Conservation (phyloP, 2,797 vertebrate species). For the Microchirus variegatus region DNA sequence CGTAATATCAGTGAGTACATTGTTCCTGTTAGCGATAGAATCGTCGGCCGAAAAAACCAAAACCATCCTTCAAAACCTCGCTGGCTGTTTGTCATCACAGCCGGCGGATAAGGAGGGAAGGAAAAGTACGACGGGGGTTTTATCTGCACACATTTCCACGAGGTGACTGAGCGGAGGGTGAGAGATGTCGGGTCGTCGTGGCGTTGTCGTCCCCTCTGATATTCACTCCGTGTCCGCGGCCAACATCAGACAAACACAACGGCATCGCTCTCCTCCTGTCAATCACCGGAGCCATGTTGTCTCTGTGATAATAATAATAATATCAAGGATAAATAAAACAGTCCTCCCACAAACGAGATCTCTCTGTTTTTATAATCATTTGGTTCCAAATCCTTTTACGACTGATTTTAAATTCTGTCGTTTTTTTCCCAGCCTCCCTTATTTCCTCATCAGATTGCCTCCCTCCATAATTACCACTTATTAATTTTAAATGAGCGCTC, state of each 20-base stretch:
- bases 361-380: constrained; percentile 10
- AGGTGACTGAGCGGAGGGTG: constrained; percentile 29
- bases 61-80: background rate
- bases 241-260: constrained; percentile 15
- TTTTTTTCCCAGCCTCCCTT: constrained; percentile 39
- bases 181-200: constrained; percentile 4
- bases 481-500: constrained; percentile 99
- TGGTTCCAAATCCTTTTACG: background rate
- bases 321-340: constrained; percentile 14
- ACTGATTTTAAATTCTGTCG: constrained; percentile 7
- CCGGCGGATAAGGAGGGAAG: background rate
- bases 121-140: background rate
- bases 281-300: constrained; percentile 39
- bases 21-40: background rate
- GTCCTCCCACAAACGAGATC: constrained; percentile 1
- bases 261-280: constrained; percentile 21
- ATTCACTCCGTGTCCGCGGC: constrained; percentile 10
- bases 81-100: background rate
- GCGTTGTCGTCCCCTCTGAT: constrained; percentile 34
- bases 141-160: constrained; percentile 6
- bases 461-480: constrained; percentile 95
- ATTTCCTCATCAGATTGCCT: constrained; percentile 71
- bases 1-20: background rate
- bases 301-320: constrained; percentile 10
- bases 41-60: background rate